Conservation (phyloP, 2,113 vertebrate species). For the Aphyosemion australe region DNA sequence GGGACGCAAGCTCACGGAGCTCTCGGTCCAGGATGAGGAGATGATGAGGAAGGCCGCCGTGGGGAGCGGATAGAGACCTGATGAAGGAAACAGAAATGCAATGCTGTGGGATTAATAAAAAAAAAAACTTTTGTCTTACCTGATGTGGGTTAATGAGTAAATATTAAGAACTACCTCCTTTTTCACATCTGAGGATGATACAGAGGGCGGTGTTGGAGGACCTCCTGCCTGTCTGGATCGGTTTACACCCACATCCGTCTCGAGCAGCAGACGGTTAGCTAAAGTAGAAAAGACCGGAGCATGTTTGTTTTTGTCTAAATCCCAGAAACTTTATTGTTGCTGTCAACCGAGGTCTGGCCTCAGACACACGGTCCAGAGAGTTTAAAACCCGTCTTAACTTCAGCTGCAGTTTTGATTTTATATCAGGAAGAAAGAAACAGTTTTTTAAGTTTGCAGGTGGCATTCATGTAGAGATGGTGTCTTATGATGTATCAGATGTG, state of each 20-base stretch:
- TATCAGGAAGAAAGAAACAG: too few species aligned
- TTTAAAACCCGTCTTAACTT: too few species aligned
- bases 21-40: slow-evolving; percentile 94
- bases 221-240: slow-evolving; percentile 9
- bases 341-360: too few species aligned
- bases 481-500: too few species aligned
- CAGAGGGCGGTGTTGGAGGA: neutral
- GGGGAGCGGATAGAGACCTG: slow-evolving; percentile 67
- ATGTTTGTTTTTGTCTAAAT: neutral
- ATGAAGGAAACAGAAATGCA: neutral
- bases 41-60: slow-evolving; percentile 87
- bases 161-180: slow-evolving; percentile 7
- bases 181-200: neutral
- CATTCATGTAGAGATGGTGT: too few species aligned
- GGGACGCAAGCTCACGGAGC: slow-evolving; percentile 92
- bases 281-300: slow-evolving; percentile 4
- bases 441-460: too few species aligned
- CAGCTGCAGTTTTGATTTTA: too few species aligned
- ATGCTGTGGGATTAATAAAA: neutral
- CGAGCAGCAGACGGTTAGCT: neutral
- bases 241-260: neutral
- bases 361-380: too few species aligned
- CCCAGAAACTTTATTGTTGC: too few species aligned
- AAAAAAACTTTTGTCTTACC: slow-evolving; percentile 32
- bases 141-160: slow-evolving; percentile 15